Conservation (phyloP, 2,797 vertebrate species). For the Pangasius mekongensis region DNA sequence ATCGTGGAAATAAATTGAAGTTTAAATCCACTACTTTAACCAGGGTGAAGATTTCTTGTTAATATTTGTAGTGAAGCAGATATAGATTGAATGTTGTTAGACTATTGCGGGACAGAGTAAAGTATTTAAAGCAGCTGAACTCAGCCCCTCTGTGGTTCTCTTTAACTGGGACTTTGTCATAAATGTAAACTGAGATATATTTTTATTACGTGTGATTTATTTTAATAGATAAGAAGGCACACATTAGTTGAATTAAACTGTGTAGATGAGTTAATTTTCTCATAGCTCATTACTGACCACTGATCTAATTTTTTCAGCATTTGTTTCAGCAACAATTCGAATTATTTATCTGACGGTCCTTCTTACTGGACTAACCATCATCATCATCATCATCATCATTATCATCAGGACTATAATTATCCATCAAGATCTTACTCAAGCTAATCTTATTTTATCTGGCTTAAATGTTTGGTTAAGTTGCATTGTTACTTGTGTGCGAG, state of each 20-base stretch:
- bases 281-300: not conserved
- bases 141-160: not conserved
- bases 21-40: not conserved
- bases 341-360: not conserved
- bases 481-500: not conserved
- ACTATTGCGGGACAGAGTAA: not conserved
- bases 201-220: not conserved
- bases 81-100: not conserved
- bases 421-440: not conserved
- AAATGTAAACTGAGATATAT: not conserved
- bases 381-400: not conserved
- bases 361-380: not conserved
- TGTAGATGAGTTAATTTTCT: not conserved
- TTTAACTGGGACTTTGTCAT: not conserved
- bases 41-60: not conserved
- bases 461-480: not conserved
- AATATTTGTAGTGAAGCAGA: not conserved
- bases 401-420: not conserved
- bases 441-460: not conserved
- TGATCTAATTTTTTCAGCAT: not conserved
- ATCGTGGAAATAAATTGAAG: not conserved
- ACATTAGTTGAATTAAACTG: not conserved
- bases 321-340: not conserved
- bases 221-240: not conserved
- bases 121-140: not conserved